These are phyloP conservation scores for Gobius niger DNA, from an alignment of 2,113 vertebrate species.

Conservation along the genomic window DNA sequence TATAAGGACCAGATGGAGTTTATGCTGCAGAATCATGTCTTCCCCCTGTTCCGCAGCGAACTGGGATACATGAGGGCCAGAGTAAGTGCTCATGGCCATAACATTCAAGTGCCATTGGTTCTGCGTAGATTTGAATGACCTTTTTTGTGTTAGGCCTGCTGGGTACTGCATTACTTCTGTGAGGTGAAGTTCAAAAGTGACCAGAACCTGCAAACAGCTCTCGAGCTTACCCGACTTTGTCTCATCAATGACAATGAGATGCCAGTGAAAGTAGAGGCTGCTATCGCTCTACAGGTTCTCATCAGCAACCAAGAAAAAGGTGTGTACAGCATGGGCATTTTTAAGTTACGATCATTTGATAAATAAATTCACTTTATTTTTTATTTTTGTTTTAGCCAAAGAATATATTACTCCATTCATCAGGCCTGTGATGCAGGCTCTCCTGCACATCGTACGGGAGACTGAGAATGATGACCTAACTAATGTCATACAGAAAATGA, in stretches of 20 bases:
- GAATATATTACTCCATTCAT: slow-evolving; percentile 97
- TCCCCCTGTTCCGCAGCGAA: slow-evolving; percentile 94
- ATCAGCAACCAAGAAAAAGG: slow-evolving; percentile 99
- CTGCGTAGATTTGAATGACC: neutral
- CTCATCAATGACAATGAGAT: slow-evolving; percentile 97
- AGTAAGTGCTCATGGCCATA: slow-evolving; percentile 73
- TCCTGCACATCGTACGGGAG: slow-evolving; percentile 97
- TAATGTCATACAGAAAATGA: slow-evolving; percentile 99
- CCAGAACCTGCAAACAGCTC: slow-evolving; percentile 94
- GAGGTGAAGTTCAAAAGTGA: slow-evolving; percentile 99
- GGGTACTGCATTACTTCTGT: slow-evolving; percentile 99
- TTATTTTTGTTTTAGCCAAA: slow-evolving; percentile 81
- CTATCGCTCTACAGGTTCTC: slow-evolving; percentile 96
- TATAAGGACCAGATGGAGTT: slow-evolving; percentile 99
- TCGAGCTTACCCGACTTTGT: slow-evolving; percentile 92
- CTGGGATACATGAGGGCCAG: slow-evolving; percentile 98
- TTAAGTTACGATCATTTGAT: neutral
- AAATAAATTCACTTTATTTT: neutral
- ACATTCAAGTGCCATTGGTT: neutral
- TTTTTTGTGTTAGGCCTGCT: slow-evolving; percentile 86
- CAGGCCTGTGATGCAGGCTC: slow-evolving; percentile 96
- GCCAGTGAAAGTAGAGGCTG: slow-evolving; percentile 98
- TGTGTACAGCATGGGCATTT: slow-evolving; percentile 41
- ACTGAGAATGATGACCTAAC: slow-evolving; percentile 99
- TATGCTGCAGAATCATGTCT: slow-evolving; percentile 98